Percentiles rank a stretch among this genome's conserved stretches.
Conservation (phyloP, 2,888 invertebrate genomes). For the Tetranychus piercei region DNA sequence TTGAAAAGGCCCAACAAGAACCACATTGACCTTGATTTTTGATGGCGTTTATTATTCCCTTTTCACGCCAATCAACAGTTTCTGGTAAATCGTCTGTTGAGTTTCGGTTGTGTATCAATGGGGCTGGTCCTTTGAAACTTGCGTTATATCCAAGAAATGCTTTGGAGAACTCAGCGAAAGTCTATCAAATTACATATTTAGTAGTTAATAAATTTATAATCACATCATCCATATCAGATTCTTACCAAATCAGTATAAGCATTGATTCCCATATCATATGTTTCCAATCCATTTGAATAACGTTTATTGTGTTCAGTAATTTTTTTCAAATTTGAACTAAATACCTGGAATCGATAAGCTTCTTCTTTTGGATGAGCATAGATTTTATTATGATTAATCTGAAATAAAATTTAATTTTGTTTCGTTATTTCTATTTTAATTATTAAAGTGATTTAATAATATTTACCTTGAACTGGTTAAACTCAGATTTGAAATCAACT, state of each 20-base stretch:
- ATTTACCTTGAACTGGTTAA: neutral
- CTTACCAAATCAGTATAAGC: constrained; percentile 6
- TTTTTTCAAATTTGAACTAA: constrained; percentile 9
- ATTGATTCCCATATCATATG: constrained; percentile 17
- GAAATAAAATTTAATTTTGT: neutral
- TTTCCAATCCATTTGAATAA: neutral
- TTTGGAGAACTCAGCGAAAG: neutral
- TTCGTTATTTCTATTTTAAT: neutral
- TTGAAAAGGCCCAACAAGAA: constrained; percentile 44
- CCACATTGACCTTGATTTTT: constrained; percentile 38
- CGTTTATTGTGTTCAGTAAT: constrained; percentile 13
- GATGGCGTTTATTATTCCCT: constrained; percentile 64
- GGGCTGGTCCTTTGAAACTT: neutral
- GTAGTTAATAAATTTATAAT: no score
- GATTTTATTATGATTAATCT: constrained; percentile 29
- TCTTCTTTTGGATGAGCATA: constrained; percentile 9
- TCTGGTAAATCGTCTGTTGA: constrained; percentile 14
- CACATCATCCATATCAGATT: no score
- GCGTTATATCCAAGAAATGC: neutral
- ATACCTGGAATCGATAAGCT: constrained; percentile 13
- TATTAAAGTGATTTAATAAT: neutral
- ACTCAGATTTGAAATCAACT: neutral
- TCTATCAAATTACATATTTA: neutral
- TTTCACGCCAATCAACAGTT: constrained; percentile 58
- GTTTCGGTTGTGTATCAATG: neutral